phyloP scores from a whole-genome alignment of 2,113 vertebrate genomes.

The Grammomys surdaster region DNA sequence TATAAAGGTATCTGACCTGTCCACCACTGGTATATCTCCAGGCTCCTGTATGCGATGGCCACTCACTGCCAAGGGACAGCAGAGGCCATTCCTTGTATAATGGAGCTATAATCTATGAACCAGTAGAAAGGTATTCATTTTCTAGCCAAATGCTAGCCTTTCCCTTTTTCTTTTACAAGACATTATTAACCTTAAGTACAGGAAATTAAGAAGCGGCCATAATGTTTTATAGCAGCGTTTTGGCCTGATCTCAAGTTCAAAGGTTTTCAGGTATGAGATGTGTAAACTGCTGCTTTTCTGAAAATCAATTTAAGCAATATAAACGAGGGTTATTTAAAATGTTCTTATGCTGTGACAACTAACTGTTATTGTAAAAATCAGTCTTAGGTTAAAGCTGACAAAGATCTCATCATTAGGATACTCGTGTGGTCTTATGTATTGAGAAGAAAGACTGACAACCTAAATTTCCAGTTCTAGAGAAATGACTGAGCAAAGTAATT shows the following conservation, averaged over 20 bases:
- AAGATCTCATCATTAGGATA: slow-evolving; percentile 30
- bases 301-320: slow-evolving; percentile 47
- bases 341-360: background rate
- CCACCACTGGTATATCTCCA: background rate
- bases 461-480: slow-evolving; percentile 8
- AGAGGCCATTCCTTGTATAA: background rate
- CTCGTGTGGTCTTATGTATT: background rate
- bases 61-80: background rate
- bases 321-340: slow-evolving; percentile 35
- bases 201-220: slow-evolving; percentile 52
- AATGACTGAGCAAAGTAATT: slow-evolving; percentile 58
- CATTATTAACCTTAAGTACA: slow-evolving; percentile 61
- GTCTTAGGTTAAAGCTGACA: slow-evolving; percentile 22
- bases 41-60: background rate
- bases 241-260: slow-evolving; percentile 66
- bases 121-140: slow-evolving; percentile 24
- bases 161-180: background rate
- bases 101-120: slow-evolving; percentile 9
- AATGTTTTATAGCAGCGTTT: slow-evolving; percentile 69
- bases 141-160: slow-evolving; percentile 38
- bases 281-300: slow-evolving; percentile 54
- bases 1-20: background rate
- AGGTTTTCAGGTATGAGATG: slow-evolving; percentile 42
- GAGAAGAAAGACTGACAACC: background rate
- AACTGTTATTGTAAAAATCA: slow-evolving; percentile 55